A percentile compares a stretch with the other conserved stretches of the same genome.
Conservation (phyloP, 2,797 vertebrate species). For the Tokudaia muenninki region DNA sequence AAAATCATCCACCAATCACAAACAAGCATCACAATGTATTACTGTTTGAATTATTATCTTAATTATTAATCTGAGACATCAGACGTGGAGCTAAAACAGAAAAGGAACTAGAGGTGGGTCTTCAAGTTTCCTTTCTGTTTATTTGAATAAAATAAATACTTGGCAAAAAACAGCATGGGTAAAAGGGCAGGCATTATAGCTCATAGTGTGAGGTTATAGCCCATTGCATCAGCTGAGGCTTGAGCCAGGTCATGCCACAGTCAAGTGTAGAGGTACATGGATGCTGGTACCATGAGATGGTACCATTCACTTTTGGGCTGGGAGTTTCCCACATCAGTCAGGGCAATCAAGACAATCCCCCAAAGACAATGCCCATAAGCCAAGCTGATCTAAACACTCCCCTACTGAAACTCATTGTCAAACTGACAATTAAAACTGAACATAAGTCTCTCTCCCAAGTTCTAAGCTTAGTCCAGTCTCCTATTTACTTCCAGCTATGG, state of each 20-base stretch:
- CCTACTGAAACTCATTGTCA: not conserved
- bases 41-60: not conserved
- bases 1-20: not conserved
- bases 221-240: too few relatives aligned
- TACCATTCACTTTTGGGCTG: not conserved
- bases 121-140: not conserved
- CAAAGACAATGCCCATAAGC: not conserved
- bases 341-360: not conserved
- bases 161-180: not conserved
- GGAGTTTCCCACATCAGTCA: not conserved
- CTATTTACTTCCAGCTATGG: not conserved
- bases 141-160: not conserved
- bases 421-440: not conserved
- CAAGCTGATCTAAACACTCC: not conserved
- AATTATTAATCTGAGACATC: not conserved
- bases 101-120: not conserved
- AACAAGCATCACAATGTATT: not conserved
- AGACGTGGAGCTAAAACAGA: not conserved
- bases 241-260: not conserved
- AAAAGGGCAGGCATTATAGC: not conserved
- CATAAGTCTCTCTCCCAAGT: not conserved
- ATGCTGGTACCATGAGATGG: not conserved
- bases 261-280: not conserved
- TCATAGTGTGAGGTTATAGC: not conserved
- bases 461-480: not conserved